Evolutionary conservation across 2,888 invertebrate species (phyloP), one percentile per base, ranked within the genome.

Genomic region (Rambutsinella grinnellia): DNA sequence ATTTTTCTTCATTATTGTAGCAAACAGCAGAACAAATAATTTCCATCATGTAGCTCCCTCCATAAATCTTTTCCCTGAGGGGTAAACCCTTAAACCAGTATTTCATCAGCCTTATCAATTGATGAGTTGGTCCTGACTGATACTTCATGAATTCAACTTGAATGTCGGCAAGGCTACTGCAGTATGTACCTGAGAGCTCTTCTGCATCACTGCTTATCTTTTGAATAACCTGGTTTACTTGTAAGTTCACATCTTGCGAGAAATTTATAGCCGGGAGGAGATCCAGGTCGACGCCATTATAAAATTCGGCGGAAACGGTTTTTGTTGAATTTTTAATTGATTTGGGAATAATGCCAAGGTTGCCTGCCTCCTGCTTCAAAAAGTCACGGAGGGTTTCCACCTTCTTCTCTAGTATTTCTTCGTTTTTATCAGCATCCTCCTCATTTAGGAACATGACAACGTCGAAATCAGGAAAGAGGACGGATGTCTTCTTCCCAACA

Each of bases 401-500:
- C n/a, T 27, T 53, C 0, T 36, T 46, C 0, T 10, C 28, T 10
- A 70, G 36, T 19, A 61, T 61, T 10, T 66, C 61, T 1, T 54
- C 17, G n/a, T n/a, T n/a, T n/a, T n/a, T n/a, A n/a, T n/a, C n/a
- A n/a, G n/a, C n/a, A n/a, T n/a, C n/a, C 36, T 26, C 17, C 0
- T 57, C 26, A 27, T 78, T 78, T 15, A 75, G 1, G 44, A 78
- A 65, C 0, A 75, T n/a, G 13, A 70, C 70, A 17, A 54, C 56
- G 21, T 78, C 78, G 46, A 75, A 53, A 46, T 78, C 78, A 2
- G 78, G 69, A 17, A 44, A 54, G 2, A 75, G 27, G n/a, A 75
- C 69, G 17, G 68, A 57, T 1, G 78, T 78, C 15, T 61, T 70
- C 57, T 75, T 78, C 13, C 78, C 78, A 21, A 70, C 27, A 19